Percentiles rank a stretch among this genome's conserved stretches.
These are phyloP conservation scores for Caenorhabditis sulstoni DNA, from an alignment of 2,888 invertebrate genomes.

Conservation along the genomic window DNA sequence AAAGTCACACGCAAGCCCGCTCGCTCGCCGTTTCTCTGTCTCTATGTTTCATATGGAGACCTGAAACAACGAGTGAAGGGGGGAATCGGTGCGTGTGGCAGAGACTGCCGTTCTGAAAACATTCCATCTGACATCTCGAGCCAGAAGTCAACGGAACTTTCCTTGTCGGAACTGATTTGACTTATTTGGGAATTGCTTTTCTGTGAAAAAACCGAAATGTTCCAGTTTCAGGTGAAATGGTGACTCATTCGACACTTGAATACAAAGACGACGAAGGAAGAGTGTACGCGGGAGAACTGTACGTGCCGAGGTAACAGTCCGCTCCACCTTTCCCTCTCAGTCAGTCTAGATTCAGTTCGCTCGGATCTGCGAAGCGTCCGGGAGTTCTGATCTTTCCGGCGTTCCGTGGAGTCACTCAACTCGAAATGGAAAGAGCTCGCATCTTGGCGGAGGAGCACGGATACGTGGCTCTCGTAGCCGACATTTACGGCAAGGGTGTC, in stretches of 20 bases:
- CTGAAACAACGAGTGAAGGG: too few relatives aligned
- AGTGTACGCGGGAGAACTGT: constrained; percentile 30
- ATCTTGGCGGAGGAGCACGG: constrained; percentile 60
- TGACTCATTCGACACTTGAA: constrained; percentile 7
- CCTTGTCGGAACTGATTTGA: too few relatives aligned
- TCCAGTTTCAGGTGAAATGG: constrained; percentile 9
- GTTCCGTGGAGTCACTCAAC: constrained; percentile 68
- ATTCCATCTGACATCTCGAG: too few relatives aligned
- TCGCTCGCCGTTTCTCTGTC: not conserved
- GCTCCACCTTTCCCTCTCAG: too few relatives aligned
- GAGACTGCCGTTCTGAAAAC: too few relatives aligned
- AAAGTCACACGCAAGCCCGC: too few relatives aligned
- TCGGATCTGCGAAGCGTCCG: constrained; percentile 30
- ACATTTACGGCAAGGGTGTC: constrained; percentile 75
- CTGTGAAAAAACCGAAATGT: too few relatives aligned
- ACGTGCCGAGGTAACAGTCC: constrained; percentile 10
- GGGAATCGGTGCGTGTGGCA: too few relatives aligned
- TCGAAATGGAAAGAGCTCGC: constrained; percentile 67
- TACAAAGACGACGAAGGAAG: constrained; percentile 18
- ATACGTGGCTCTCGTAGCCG: constrained; percentile 72
- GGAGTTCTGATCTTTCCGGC: constrained; percentile 73
- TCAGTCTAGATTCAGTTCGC: constrained; percentile 36
- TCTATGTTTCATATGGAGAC: not conserved
- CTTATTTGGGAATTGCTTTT: too few relatives aligned
- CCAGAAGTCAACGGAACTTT: too few relatives aligned